Evolutionary conservation across 2,888 invertebrate species (phyloP), one percentile per base, ranked within the genome.

Genomic region (Chelonus formosanus): DNA sequence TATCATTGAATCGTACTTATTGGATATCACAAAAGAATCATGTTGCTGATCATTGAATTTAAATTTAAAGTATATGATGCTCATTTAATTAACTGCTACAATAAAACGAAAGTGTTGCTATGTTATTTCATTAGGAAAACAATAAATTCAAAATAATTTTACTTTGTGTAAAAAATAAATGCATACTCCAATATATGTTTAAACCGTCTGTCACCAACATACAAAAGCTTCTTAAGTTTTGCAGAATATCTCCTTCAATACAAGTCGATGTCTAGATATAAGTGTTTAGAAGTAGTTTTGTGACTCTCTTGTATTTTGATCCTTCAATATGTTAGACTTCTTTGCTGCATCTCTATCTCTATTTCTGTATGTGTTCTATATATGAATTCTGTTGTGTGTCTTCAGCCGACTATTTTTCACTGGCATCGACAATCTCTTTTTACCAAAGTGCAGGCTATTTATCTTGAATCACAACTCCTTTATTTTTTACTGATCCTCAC

Each of bases 231-330:
- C 52, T 32, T 52, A 7, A 7, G 32, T 48, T 10, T 32, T 52
- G 40, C 4, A 40, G 6, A 40, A 40, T 6, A 6, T 5, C 32
- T 31, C 52, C 8, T 5, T 7, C 4, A 52, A 10, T 8, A 10
- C 47, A 10, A 47, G 4, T 52, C 52, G 32, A 52, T 52, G 52
- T 52, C 7, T 62, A 45, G 7, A 40, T 40, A 40, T 40, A 40
- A 40, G 35, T 20, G 5, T 48, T 20, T 36, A 31, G 56, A 40
- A 10, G 44, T 56, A 52, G 35, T 36, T 35, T 35, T 35, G 4
- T 54, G n/a, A 3, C 5, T 36, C 35, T 40, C 10, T 53, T 53
- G 36, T 3, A 10, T 53, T 35, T 35, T 53, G 34, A 34, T 53
- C 35, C 34, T 53, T 7, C 32, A 3, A 8, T 53, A n/a, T 8